Conservation (phyloP, 1,140 invertebrate genomes). For the Pseudomyrmex cubaensis region DNA sequence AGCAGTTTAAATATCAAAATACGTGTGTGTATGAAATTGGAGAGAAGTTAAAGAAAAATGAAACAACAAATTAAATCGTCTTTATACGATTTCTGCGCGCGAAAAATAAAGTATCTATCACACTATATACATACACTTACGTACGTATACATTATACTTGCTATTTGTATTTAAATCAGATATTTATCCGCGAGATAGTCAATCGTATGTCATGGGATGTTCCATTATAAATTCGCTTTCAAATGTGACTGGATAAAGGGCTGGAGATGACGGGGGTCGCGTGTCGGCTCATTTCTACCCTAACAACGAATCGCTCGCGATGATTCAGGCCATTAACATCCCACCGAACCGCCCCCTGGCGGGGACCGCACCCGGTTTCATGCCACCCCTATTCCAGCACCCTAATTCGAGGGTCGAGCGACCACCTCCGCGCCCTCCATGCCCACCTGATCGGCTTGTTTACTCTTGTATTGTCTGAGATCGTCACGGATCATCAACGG, state of each 20-base stretch:
- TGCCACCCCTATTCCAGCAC: constrained; percentile 76
- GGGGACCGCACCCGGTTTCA: constrained; percentile 68
- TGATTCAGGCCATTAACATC: constrained; percentile 70
- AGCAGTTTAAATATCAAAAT: not conserved
- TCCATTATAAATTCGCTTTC: not conserved
- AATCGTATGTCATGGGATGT: not conserved
- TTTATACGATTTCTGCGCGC: too few species aligned
- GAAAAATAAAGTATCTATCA: too few species aligned
- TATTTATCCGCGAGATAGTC: too few species aligned
- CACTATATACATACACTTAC: too few species aligned
- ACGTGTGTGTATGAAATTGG: not conserved
- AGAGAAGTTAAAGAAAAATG: too few species aligned
- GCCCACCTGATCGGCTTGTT: constrained; percentile 82
- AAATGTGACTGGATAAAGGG: constrained; percentile 13
- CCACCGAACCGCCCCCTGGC: constrained; percentile 74
- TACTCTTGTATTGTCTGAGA: constrained; percentile 84
- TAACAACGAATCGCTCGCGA: constrained; percentile 48
- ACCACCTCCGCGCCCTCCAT: constrained; percentile 76
- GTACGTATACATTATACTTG: too few species aligned
- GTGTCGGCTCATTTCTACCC: constrained; percentile 37
- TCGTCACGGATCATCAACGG: constrained; percentile 10
- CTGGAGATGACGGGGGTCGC: not conserved
- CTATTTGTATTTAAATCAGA: too few species aligned
- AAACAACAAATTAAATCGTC: too few species aligned
- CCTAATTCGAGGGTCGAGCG: constrained; percentile 71